Evolutionary conservation across 2,113 vertebrate species (phyloP).

Genomic region (Megaceryle torquata): DNA sequence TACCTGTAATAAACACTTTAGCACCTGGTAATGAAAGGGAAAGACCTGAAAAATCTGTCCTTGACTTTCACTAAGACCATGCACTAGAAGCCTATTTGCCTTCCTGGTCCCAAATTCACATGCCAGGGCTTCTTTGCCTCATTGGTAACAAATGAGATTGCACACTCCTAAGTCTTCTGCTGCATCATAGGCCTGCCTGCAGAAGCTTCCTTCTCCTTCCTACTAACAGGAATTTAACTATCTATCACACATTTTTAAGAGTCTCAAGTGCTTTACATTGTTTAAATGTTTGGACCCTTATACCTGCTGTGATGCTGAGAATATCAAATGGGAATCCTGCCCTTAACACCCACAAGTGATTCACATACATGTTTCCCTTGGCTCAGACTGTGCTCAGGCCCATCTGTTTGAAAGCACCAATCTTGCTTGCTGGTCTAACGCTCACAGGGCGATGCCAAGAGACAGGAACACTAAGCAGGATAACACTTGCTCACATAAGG

Average conservation of each 20-base stretch:
- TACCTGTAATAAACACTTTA: constrained; percentile 10
- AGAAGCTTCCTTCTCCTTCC: background rate
- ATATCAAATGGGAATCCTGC: background rate
- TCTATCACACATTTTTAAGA: background rate
- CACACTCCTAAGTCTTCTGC: background rate
- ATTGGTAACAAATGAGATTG: background rate
- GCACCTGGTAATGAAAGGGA: background rate
- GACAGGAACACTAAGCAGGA: background rate
- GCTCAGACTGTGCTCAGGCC: background rate
- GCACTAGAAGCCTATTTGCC: background rate
- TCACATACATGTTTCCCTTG: background rate
- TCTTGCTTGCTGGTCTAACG: background rate
- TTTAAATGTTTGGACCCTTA: background rate
- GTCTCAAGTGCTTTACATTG: background rate
- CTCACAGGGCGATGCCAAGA: background rate
- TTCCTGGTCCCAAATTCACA: background rate
- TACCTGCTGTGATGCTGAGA: background rate
- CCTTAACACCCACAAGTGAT: background rate
- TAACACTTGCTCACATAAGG: background rate
- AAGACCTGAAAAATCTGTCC: background rate
- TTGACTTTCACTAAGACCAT: background rate
- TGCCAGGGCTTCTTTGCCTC: background rate
- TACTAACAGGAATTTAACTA: background rate
- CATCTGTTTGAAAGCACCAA: background rate
- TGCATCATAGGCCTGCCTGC: background rate